A percentile compares a stretch with the other conserved stretches of the same genome.
phyloP scores from a whole-genome alignment of 1,140 invertebrate genomes.

The Trinorchestia longiramus region DNA sequence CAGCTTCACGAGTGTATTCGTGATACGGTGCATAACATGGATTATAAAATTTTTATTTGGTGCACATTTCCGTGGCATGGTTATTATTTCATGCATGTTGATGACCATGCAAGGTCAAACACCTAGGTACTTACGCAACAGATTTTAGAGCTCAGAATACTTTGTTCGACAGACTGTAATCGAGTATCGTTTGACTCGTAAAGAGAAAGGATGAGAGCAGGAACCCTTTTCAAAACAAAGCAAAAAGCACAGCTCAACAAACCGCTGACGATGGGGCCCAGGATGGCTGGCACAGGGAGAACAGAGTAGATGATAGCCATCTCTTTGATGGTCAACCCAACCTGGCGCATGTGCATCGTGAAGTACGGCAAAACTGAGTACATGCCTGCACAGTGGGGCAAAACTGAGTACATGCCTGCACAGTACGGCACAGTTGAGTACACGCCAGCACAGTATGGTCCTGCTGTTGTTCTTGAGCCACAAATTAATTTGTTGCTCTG shows the following conservation, averaged over 20 bases:
- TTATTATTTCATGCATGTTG: no score
- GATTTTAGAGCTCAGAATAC: no score
- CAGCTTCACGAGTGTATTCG: background rate
- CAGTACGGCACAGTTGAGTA: background rate
- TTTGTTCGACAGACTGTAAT: no score
- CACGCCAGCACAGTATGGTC: background rate
- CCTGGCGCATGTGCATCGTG: conserved; percentile 86
- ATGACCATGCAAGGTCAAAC: no score
- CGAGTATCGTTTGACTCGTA: no score
- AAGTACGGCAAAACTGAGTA: conserved; percentile 85
- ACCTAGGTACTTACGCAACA: no score
- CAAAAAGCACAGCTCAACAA: background rate
- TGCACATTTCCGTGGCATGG: no score
- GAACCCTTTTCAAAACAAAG: no score
- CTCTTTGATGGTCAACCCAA: conserved; percentile 86
- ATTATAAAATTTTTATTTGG: background rate
- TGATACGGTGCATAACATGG: background rate
- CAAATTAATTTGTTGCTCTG: no score
- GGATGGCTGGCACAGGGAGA: conserved; percentile 81
- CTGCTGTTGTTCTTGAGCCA: no score
- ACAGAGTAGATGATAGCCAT: conserved; percentile 89
- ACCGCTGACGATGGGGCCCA: conserved; percentile 85
- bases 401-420: no score
- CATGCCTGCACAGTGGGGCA: conserved; percentile 72
- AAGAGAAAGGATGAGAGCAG: no score